Base-by-base conservation (phyloP, 2,797 vertebrate species). In the Harpagifer antarcticus region DNA sequence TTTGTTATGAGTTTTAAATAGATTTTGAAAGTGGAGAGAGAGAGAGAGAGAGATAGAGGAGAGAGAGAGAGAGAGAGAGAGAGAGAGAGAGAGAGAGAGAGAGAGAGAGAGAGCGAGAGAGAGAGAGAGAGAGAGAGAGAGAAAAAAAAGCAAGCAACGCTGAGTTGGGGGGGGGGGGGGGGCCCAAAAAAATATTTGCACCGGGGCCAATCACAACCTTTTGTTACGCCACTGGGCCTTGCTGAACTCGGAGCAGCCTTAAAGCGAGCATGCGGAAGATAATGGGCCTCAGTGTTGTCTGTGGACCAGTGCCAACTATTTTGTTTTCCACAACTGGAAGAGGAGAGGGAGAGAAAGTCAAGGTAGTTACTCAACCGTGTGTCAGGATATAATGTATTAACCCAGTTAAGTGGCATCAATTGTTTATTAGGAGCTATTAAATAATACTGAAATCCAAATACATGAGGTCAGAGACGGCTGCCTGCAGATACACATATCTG, bases 341-440 rank as follows among this genome's bases (percentile, higher is more conserved):
- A 86, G 84, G 74, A 89, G 78, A 77, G 65, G 63, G 72, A 79
- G 77, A 87, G 82, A 89, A 85, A 86, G 79, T 88, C 64, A 84
- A 87, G 83, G 86, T 79, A 78, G 86, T 92, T 93, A 90, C 82
- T 94, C 88, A 91, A 91, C 84, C 66, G 3, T 88, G 75, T 87
- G 86, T 86, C 74, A 83, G 83, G 84, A 90, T 87, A 72, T 90
- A 79, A 93, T 75, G 71, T 87, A 88, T 92, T 87, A 88, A 59
- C 61, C 72, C 72, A 45, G 83, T 87, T 90, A 90, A 93, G 87
- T 89, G 86, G 73, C 83, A 89, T 84, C 89, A 93, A 93, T 83
- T 72, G 89, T 93, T 93, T 93, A 93, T 94, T 93, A 90, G 87
- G 74, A 82, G 69, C 76, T 73, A 88, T 90, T 90, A 92, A 88